Base-by-base conservation (phyloP, 30 jellyfish, hydroid and myxozoan species). In the Aurelia aurita complex sp. Pacific region DNA sequence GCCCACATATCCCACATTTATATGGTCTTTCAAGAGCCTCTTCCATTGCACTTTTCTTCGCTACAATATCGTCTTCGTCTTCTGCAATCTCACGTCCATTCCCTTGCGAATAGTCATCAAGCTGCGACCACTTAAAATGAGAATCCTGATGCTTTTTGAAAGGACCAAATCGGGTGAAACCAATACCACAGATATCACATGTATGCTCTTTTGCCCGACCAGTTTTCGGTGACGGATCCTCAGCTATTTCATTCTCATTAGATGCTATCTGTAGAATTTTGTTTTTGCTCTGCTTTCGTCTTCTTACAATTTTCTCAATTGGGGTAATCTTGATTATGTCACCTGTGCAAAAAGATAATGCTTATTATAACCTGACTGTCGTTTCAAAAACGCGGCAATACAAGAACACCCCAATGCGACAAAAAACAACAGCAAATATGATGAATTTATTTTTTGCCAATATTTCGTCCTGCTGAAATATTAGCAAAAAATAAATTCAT, bases 1-100 rank as follows among this genome's bases (percentile, higher is more conserved):
- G 23, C 23, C 78, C 53, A 35, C 78, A 68, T 9, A 68, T 68
- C 0, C 29, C 78, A 68, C 78, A 68, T 68, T 68, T 33, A 14
- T 33, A 33, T 12, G 78, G 78, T 6, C 36, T 34, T 34, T 68
- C 53, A 17, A 38, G 36, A 38, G 78, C 36, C 16, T 29, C 57
- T 16, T 15, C 78, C 61, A 68, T 3, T 4, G 53, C 52, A 17
- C 36, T 61, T 61, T 61, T 23, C 13, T 35, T 11, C 13, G 10
- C 36, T 61, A n/a, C 36, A n/a, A 11, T 61, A 17, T 17, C 9
- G 36, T 15, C 13, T n/a, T 61, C 70, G 36, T 17, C 36, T 0
- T 61, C 16, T 11, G 0, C 65, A 11, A 9, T 11, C 12, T 11
- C 70, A n/a, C 6, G 1, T 11, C 36, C 70, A 61, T 17, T 23